Evolutionary conservation across 2,797 vertebrate genomes (phyloP).

Genomic region (Furcifer pardalis): DNA sequence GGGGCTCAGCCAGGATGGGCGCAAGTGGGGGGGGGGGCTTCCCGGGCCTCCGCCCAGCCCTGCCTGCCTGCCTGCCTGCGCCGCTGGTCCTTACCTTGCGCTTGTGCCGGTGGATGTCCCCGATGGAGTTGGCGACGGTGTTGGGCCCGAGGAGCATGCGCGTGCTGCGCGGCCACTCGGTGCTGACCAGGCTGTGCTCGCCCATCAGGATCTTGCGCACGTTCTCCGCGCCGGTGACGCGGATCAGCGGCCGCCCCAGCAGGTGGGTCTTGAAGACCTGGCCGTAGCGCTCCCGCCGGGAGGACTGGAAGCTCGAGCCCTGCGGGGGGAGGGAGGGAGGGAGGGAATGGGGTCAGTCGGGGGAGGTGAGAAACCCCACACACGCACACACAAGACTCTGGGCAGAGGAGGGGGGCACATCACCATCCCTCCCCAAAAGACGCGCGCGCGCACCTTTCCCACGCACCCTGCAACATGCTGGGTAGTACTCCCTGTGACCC

Average conservation of each 20-base stretch:
- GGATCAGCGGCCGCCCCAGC: slow-evolving; percentile 90
- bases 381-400: no score
- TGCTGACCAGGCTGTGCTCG: slow-evolving; percentile 93
- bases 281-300: slow-evolving; percentile 90
- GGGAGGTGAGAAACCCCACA: no score
- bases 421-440: no score
- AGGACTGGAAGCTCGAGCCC: slow-evolving; percentile 93
- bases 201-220: slow-evolving; percentile 95
- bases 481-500: no score
- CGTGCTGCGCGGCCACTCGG: slow-evolving; percentile 96
- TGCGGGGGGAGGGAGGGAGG: slow-evolving; percentile 42
- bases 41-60: not conserved
- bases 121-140: slow-evolving; percentile 94
- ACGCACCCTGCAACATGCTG: no score
- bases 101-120: slow-evolving; percentile 94
- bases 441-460: no score
- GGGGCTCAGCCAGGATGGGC: not conserved
- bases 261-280: slow-evolving; percentile 97
- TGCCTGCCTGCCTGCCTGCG: no score
- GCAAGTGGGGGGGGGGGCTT: not conserved
- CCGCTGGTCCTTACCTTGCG: slow-evolving; percentile 82
- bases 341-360: not conserved
- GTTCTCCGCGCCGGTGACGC: slow-evolving; percentile 93
- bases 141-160: slow-evolving; percentile 91
- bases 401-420: no score